Base-by-base conservation (phyloP, 2,888 invertebrate species). In the Patella depressa region DNA sequence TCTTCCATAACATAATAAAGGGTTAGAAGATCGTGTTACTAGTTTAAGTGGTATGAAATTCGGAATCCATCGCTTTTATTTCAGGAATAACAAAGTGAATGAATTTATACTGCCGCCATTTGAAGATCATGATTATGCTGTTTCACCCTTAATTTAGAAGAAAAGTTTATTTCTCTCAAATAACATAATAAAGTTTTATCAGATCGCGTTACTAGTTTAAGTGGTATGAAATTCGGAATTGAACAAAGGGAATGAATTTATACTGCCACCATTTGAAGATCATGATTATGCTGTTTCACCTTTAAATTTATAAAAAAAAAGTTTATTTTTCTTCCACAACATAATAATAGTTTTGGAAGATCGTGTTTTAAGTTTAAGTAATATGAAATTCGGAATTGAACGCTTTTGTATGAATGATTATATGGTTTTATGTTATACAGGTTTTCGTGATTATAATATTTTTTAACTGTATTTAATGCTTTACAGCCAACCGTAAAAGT, bases 401-500 rank as follows among this genome's bases (percentile, higher is more conserved):
- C 0, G 57, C 17, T 57, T 57, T 57, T 17, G 57, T 57, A 17
- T 57, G 17, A 57, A 57, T 57, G 17, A 57, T 57, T 3, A 57
- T 57, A 57, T 57, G 57, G 3, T 57, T 34, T 9, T 57, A 7
- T 3, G 0, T 57, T 75, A 75, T 59, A 71, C 75, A 0, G 71
- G 55, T 12, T 75, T 71, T 54, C 17, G 11, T 7, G 14, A 3
- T 19, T 71, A 69, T 45, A 29, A 24, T 17, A 9, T 24, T 74
- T 74, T 19, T 14, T 59, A 17, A 4, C 69, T 54, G 71, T 71
- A 2, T 75, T 75, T 54, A 17, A 19, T 2, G 71, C 24, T 15
- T 29, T 75, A 59, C 55, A 75, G 45, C 75, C 75, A 17, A 53
- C 71, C 11, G 70, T 34, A 34, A 34, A 34, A 4, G 34, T 34